Evolutionary conservation across 2,113 vertebrate genomes (phyloP), one percentile per base, ranked within the genome.

Genomic region (Nyctereutes procyonoides): DNA sequence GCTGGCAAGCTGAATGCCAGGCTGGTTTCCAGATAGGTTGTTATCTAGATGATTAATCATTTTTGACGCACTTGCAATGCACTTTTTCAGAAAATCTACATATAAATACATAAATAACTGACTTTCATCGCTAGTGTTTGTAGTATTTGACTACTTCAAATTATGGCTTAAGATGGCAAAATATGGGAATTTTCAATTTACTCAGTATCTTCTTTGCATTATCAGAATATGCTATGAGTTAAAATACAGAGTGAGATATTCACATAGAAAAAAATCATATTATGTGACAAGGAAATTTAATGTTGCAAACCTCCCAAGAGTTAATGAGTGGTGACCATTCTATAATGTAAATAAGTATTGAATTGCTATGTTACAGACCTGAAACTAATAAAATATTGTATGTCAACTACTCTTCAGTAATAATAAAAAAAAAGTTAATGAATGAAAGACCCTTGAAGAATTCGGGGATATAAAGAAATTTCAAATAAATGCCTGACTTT

Each of bases 381-480:
- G 15, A 77, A 77, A 77, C 26, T 30, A 51, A 30, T 17, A 51
- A 28, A 77, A 28, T 51, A 77, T 48, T 51, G 3, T 77, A 76
- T 26, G 43, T 51, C 43, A 77, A 77, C 74, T 77, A 77, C 28
- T 28, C 24, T 51, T 51, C 74, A 77, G 30, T 51, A 30, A 16
- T 73, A 30, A 63, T 22, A 63, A 63, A 30, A 63, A 76, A 62
- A 82, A 30, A 76, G 13, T 56, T 35, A 69, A 62, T 26, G 22
- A 92, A 85, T 48, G 55, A 81, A 90, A 87, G 16, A 81, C 9
- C 79, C 8, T 81, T 87, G 69, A 95, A 74, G 38, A 94, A 77
- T 16, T 60, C 26, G n/a, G 4, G 32, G 77, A 24, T 79, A 58
- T 1, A 76, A 73, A 77, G 1, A 88, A 20, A 95, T 90, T 85